Evolutionary conservation across 2,797 vertebrate genomes (phyloP), one percentile per base, ranked within the genome.

Genomic region (Borostomias antarcticus): DNA sequence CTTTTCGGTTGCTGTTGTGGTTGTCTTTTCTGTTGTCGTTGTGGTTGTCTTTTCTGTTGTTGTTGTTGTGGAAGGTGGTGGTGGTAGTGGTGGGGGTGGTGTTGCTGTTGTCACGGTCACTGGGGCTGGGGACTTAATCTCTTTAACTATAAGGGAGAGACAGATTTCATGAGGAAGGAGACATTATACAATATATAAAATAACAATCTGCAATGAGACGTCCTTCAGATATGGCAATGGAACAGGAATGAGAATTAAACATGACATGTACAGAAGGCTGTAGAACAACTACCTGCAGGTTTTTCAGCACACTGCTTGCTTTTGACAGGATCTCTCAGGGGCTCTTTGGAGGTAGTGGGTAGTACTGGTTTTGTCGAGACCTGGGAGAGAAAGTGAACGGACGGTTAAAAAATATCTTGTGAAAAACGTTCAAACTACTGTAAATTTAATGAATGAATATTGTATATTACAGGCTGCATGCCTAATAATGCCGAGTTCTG

Each of bases 281-380:
- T 54, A 58, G 29, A 7, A 33, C 15, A 8, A 29, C 37, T 72
- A 92, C 92, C 90, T 81, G 78, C 19, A 57, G 81, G 66, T 35
- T 83, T 82, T 60, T 79, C 74, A 53, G 79, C 64, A 71, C 62
- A 48, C 43, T 72, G 72, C 33, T 65, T 77, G 28, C 62, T 30
- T 29, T 63, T 67, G 15, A 70, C 67, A 53, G 82, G 72, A 62
- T 57, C 74, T 73, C 78, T 67, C 0, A 35, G 64, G 30, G 64
- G 64, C 29, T 77, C 78, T 62, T 79, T 71, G 43, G 80, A 28
- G 3, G 77, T 30, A 58, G 65, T 10, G 13, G 80, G 75, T 29
- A 84, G 64, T n/a, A 73, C 62, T 62, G 79, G 48, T 32, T 59
- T 64, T 26, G 47, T 26, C 7, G 2, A 29, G 15, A 60, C 56